Percentiles rank a stretch among this genome's conserved stretches.
phyloP scores from a whole-genome alignment of 2,888 invertebrate genomes.

The Rhamphomyia laevipes region DNA sequence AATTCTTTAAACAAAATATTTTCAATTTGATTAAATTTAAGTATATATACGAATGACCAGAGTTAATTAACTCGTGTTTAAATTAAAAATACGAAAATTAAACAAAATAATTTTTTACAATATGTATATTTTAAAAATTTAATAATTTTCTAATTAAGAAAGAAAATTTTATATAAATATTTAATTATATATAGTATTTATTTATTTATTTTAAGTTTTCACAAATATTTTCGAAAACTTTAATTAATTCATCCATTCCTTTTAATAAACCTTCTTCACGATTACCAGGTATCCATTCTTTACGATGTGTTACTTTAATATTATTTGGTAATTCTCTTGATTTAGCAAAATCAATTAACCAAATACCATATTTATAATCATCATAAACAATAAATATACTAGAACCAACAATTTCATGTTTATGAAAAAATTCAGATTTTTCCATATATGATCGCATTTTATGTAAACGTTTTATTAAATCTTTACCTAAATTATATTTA shows the following conservation, averaged over 20 bases:
- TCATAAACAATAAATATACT: slow-evolving; percentile 92
- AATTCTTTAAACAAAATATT: too few species aligned
- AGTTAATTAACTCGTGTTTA: too few species aligned
- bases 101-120: background rate
- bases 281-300: slow-evolving; percentile 83
- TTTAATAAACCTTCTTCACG: slow-evolving; percentile 91
- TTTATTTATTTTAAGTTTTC: slow-evolving; percentile 13
- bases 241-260: slow-evolving; percentile 85
- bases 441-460: slow-evolving; percentile 71
- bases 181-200: too few species aligned
- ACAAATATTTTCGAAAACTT: slow-evolving; percentile 44
- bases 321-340: slow-evolving; percentile 64
- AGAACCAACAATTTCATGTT: slow-evolving; percentile 87
- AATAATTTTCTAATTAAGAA: background rate
- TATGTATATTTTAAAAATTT: background rate
- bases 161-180: background rate
- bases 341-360: slow-evolving; percentile 97
- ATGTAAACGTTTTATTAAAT: slow-evolving; percentile 59
- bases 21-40: too few species aligned
- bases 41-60: too few species aligned
- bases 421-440: slow-evolving; percentile 69
- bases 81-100: too few species aligned
- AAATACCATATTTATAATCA: slow-evolving; percentile 73
- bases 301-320: slow-evolving; percentile 61
- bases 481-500: slow-evolving; percentile 48